phyloP scores from a whole-genome alignment of 2,797 vertebrate genomes.

The Microcaecilia unicolor region DNA sequence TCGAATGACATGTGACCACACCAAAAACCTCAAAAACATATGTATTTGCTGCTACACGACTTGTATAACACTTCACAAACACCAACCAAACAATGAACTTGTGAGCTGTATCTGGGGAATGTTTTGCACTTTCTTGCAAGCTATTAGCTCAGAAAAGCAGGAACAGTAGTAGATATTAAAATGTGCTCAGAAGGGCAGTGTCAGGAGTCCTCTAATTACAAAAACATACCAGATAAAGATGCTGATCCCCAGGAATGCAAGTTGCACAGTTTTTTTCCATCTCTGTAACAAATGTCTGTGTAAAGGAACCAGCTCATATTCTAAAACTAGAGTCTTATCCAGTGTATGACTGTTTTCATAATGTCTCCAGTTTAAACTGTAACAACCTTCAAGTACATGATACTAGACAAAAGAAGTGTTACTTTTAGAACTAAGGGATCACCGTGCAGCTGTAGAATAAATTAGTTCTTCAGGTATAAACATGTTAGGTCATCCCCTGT shows the following conservation, averaged over 20 bases:
- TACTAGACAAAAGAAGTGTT: no score
- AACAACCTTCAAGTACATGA: no score
- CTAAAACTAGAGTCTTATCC: background rate
- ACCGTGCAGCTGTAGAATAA: no score
- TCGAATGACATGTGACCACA: conserved; percentile 36
- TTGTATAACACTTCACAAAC: conserved; percentile 32
- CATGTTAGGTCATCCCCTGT: no score
- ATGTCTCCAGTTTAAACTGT: no score
- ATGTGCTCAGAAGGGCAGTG: background rate
- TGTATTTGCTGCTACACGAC: conserved; percentile 42
- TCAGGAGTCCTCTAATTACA: background rate
- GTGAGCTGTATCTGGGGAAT: conserved; percentile 6
- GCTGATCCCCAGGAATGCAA: background rate
- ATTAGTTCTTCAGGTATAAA: no score
- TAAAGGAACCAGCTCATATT: background rate
- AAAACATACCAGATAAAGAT: background rate
- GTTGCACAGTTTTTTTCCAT: conserved; percentile 5
- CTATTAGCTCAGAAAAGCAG: conserved; percentile 7
- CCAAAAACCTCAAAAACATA: conserved; percentile 47
- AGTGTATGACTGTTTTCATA: no score
- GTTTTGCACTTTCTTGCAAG: conserved; percentile 24
- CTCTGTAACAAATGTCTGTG: background rate
- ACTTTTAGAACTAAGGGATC: no score
- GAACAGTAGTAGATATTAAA: background rate
- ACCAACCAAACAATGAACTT: conserved; percentile 18